A percentile compares a stretch with the other conserved stretches of the same genome.
Evolutionary conservation across 2,888 invertebrate genomes (phyloP).

Genomic region (Nipponacmea schrenckii): DNA sequence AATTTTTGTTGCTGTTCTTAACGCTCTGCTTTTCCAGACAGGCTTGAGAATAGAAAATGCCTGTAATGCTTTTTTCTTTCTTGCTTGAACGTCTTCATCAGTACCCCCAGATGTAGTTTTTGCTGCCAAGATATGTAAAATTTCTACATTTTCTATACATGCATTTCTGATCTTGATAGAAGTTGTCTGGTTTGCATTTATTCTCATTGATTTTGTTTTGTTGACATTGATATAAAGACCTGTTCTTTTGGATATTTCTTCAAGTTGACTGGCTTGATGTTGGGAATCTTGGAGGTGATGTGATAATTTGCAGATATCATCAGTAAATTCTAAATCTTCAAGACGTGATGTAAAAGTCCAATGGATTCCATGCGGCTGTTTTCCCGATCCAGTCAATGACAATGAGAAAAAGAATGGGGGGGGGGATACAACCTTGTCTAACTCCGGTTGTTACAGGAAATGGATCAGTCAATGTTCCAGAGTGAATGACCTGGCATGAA

Average conservation of each 20-base stretch:
- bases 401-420: constrained; percentile 16
- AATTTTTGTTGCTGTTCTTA: constrained; percentile 4
- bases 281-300: constrained; percentile 18
- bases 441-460: constrained; percentile 16
- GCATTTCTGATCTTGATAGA: neutral
- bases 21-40: constrained; percentile 8
- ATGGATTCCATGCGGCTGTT: constrained; percentile 7
- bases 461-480: constrained; percentile 13
- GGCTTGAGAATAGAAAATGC: constrained; percentile 17
- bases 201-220: constrained; percentile 18
- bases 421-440: constrained; percentile 17
- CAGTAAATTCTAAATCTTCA: constrained; percentile 27
- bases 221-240: constrained; percentile 15
- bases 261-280: constrained; percentile 1
- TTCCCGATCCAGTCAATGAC: constrained; percentile 19
- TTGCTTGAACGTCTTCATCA: constrained; percentile 15
- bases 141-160: constrained; percentile 4
- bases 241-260: neutral
- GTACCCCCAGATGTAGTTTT: constrained; percentile 4
- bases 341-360: constrained; percentile 11
- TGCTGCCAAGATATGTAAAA: constrained; percentile 7
- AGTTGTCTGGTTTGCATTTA: neutral
- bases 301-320: constrained; percentile 19
- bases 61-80: constrained; percentile 21
- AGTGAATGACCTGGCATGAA: constrained; percentile 13